Base-by-base conservation (phyloP, 2,797 vertebrate genomes). In the Sarcoramphus papa region DNA sequence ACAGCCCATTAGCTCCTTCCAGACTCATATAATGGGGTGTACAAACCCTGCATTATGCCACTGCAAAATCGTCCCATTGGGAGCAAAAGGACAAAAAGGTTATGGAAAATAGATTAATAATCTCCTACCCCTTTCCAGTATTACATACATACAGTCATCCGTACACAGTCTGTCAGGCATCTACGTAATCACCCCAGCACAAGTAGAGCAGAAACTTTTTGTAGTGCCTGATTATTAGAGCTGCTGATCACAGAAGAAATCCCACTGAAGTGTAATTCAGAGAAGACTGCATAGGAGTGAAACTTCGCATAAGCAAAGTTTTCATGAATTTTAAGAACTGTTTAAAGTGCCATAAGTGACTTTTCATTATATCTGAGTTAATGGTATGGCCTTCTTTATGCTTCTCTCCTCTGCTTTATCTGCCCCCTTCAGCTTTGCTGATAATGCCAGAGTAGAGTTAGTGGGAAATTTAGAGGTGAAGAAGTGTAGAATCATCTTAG, bases 321-420 rank as follows among this genome's bases (percentile, higher is more conserved):
- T 95, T 78, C 60, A 72, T 85, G 78, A 93, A 87, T 95, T 93
- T 94, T 79, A 73, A 95, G 88, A 91, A 73, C 10, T 43, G 54
- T 82, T 95, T 92, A 43, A 80, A 90, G 74, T 87, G 35, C 92
- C 14, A 2, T 76, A 78, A 92, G 60, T 92, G 67, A 67, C 48
- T 73, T 51, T 88, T 92, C 43, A 28, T 81, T 82, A 10, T 67
- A 79, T 85, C 48, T 64, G 54, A 93, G 28, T 60, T 95, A 86
- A 90, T 90, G 43, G n/a, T 79, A 85, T 76, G 35, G 51, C 72
- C 43, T 23, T 56, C 57, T 94, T 90, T 76, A 70, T 73, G 85
- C 59, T 86, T 73, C 40, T 90, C 45, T 85, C 19, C 37, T 14
- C 31, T 90, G 69, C 43, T 79, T 67, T 74, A 86, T 90, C 79